phyloP scores from a whole-genome alignment of 2,888 invertebrate genomes.

The Drosophila bunnanda region DNA sequence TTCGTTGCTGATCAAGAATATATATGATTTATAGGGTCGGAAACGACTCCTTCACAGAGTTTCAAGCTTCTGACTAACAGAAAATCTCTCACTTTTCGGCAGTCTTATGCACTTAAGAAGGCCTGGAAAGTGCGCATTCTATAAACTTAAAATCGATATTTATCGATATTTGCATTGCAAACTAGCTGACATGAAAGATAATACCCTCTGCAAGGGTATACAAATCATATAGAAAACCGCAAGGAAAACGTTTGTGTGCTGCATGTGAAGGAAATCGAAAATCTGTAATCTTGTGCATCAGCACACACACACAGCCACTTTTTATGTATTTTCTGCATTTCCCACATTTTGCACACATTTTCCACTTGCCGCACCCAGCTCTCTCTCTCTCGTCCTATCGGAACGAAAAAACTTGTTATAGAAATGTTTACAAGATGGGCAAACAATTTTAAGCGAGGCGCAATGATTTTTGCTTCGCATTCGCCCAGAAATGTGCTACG shows the following conservation, averaged over 20 bases:
- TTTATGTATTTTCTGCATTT: constrained; percentile 12
- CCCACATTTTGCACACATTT: constrained; percentile 22
- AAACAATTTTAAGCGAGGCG: constrained; percentile 32
- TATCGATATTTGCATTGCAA: not conserved
- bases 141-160: not conserved
- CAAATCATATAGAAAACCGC: not conserved
- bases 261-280: constrained; percentile 28
- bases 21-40: no score
- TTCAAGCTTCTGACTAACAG: no score
- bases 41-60: no score
- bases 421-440: constrained; percentile 32
- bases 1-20: no score
- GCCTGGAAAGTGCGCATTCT: not conserved
- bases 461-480: constrained; percentile 16
- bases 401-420: constrained; percentile 18
- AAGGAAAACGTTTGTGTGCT: constrained; percentile 17
- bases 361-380: not conserved
- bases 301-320: constrained; percentile 17
- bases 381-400: not conserved
- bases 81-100: no score
- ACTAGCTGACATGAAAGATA: not conserved
- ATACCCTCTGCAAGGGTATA: not conserved
- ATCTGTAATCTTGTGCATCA: constrained; percentile 38
- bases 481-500: not conserved
- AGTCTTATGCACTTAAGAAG: not conserved